phyloP scores from a whole-genome alignment of 2,797 vertebrate species.

The Harpagifer antarcticus region DNA sequence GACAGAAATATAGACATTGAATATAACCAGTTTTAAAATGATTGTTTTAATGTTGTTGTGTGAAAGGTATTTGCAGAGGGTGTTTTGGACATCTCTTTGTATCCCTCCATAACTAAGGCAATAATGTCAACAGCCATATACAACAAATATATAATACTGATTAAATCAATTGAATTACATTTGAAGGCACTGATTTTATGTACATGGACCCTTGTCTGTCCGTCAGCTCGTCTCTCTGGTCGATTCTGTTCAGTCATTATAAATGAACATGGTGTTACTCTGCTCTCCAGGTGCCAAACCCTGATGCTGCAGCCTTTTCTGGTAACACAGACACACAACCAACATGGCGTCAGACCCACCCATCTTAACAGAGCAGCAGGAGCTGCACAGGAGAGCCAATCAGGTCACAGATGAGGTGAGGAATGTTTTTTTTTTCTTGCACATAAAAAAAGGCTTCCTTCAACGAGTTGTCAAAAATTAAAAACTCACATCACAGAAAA shows the following conservation, averaged over 20 bases:
- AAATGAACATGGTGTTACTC: constrained; percentile 20
- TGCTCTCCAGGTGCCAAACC: constrained; percentile 53
- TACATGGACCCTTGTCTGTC: neutral
- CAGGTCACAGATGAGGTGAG: constrained; percentile 88
- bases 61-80: too few species aligned
- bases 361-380: constrained; percentile 75
- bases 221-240: neutral
- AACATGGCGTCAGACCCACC: constrained; percentile 74
- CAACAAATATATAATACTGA: neutral
- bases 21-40: too few species aligned
- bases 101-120: too few species aligned
- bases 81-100: too few species aligned
- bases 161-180: neutral
- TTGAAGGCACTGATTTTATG: neutral
- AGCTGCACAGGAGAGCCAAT: constrained; percentile 82
- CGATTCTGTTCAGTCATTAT: constrained; percentile 17
- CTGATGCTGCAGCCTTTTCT: constrained; percentile 51
- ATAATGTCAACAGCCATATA: too few species aligned
- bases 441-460: neutral
- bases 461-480: too few species aligned
- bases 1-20: too few species aligned
- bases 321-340: constrained; percentile 13
- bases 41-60: too few species aligned
- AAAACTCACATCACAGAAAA: too few species aligned
- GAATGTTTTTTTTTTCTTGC: neutral